Conservation (phyloP, 2,888 invertebrate genomes). For the Tenthredo notha region DNA sequence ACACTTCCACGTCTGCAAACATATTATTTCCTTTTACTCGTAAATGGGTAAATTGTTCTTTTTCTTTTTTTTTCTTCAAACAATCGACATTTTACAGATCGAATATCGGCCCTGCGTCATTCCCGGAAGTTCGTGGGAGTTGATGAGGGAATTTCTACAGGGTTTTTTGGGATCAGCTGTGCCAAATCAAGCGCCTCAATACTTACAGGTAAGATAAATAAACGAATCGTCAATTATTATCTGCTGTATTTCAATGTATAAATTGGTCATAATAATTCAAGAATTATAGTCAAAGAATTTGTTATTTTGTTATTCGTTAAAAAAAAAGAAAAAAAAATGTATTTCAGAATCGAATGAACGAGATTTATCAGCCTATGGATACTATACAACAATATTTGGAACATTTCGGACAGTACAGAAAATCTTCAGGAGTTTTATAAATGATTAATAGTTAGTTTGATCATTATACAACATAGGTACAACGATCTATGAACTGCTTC, state of each 20-base stretch:
- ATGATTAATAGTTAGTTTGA: background rate
- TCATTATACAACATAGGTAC: constrained; percentile 6
- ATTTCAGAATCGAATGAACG: constrained; percentile 86
- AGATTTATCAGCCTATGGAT: constrained; percentile 93
- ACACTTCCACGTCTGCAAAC: background rate
- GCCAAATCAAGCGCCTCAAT: constrained; percentile 87
- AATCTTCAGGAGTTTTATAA: constrained; percentile 83
- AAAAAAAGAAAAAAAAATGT: too few relatives aligned
- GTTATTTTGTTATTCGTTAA: background rate
- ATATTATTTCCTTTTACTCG: background rate
- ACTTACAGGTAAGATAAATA: constrained; percentile 79
- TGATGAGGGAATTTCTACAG: constrained; percentile 94
- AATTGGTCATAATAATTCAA: background rate
- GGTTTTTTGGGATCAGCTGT: constrained; percentile 91
- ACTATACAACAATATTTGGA: constrained; percentile 97
- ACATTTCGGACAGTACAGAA: constrained; percentile 94
- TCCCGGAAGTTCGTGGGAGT: constrained; percentile 93
- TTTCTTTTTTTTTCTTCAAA: background rate
- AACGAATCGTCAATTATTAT: constrained; percentile 11
- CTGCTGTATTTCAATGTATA: background rate
- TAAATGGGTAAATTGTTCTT: background rate
- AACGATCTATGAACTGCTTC: background rate
- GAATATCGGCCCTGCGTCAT: constrained; percentile 96
- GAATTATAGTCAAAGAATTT: background rate
- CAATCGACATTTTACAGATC: constrained; percentile 79